Evolutionary conservation across 2,888 invertebrate genomes (phyloP), one percentile per base, ranked within the genome.

Genomic region (Schizaphis graminum): DNA sequence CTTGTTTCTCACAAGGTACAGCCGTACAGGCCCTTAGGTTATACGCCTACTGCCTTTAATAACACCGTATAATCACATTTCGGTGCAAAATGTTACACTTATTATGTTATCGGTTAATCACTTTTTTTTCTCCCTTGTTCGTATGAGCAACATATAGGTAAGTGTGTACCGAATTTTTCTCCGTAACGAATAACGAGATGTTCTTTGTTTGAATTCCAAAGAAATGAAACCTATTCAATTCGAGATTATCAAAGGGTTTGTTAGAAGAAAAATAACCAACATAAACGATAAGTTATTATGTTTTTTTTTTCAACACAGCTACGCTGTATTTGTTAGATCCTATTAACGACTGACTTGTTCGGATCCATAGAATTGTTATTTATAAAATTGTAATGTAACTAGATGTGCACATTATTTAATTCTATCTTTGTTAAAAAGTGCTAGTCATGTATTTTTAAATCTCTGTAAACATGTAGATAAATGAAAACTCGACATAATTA

Each of bases 21-120:
- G 21, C 21, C 53, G 41, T 11, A 13, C 49, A 56, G 61, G 84
- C 57, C 93, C 93, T 57, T 61, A 85, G 93, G 85, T 61, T 56
- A 56, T 84, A 93, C 93, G 93, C 89, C 93, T 90, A 93, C 85
- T 84, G 35, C 93, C 57, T 93, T 90, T 35, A 90, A 93, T 93
- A 93, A 85, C 85, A 47, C 89, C 57, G 57, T 84, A 61, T 90
- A 90, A 85, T 93, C 84, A 61, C 26, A 47, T 56, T 89, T 90
- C 47, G 93, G 93, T 93, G 93, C 93, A 90, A 93, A 93, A 93
- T 90, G 85, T 90, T 61, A 85, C 89, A 90, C 93, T 93, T 85
- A 90, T 93, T 85, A 41, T 85, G 26, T 44, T 86, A 41, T 57
- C 93, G 35, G 61, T 85, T 93, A 93, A 93, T 93, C 84, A 84